Conservation (phyloP, 2,888 invertebrate genomes). For the Penaeus monodon region DNA sequence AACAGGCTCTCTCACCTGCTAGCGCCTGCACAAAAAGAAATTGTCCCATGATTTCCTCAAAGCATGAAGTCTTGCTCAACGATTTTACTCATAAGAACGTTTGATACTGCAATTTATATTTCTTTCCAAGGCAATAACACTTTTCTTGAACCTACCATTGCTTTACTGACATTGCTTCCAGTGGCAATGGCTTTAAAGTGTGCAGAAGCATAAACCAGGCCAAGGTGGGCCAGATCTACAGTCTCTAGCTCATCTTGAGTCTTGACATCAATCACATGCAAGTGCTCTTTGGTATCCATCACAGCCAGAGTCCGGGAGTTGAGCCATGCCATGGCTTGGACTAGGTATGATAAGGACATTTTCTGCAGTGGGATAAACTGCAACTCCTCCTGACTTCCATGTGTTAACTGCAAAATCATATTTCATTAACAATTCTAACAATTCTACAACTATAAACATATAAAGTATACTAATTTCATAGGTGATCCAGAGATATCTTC, state of each 20-base stretch:
- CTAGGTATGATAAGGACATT: slow-evolving; percentile 80
- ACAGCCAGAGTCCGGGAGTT: slow-evolving; percentile 86
- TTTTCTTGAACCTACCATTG: slow-evolving; percentile 74
- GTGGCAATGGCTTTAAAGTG: slow-evolving; percentile 93
- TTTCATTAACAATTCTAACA: background rate
- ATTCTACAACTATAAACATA: too few species aligned
- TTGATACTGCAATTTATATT: too few species aligned
- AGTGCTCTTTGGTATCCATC: slow-evolving; percentile 86
- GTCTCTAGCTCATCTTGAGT: slow-evolving; percentile 83
- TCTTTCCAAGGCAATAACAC: background rate
- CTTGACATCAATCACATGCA: slow-evolving; percentile 90
- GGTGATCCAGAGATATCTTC: too few species aligned
- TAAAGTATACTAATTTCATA: too few species aligned
- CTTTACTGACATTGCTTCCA: slow-evolving; percentile 90
- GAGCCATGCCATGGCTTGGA: slow-evolving; percentile 84
- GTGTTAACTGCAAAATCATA: slow-evolving; percentile 61
- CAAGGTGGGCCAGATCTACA: slow-evolving; percentile 60
- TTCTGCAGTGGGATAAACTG: slow-evolving; percentile 79
- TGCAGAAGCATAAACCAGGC: slow-evolving; percentile 76
- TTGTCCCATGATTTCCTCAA: too few species aligned
- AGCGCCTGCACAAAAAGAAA: slow-evolving; percentile 72
- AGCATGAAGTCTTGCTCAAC: too few species aligned
- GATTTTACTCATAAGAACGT: too few species aligned
- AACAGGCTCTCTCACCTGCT: slow-evolving; percentile 82
- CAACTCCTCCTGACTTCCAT: slow-evolving; percentile 68